Base-by-base conservation (phyloP, 2,113 vertebrate species). In the Catagonus wagneri region DNA sequence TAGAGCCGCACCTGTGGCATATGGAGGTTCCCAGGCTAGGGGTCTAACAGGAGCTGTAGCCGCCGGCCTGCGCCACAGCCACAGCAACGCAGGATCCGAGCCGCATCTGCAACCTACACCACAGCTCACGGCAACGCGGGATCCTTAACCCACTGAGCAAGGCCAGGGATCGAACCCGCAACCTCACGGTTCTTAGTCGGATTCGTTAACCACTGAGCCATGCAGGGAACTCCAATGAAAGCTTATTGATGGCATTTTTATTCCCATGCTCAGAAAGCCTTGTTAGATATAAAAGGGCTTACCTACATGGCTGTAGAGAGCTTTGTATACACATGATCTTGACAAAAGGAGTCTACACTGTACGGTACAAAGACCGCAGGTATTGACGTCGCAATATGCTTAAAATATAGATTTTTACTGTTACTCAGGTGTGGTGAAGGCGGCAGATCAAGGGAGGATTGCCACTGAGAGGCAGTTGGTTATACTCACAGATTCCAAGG, bases 401-500 rank as follows among this genome's bases (percentile, higher is more conserved):
- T 69, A 66, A 69, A 69, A 68, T 11, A 9, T 14, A 81, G 58
- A 9, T 81, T 83, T 83, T 94, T 60, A 29, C 87, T 52, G 34
- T 68, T 79, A 79, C 11, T 92, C 34, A 34, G 19, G 14, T 52
- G 25, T 11, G 34, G 9, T 68, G 60, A 96, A n/a, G 17, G 58
- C 65, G 36, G 54, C 0, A 44, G 58, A 60, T 66, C 23, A 52
- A 69, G 76, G 39, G 44, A 72, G 75, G 34, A 20, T 25, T 10
- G 10, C 3, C 32, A 34, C 20, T 54, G 25, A 74, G 36, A 50
- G 15, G 29, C 2, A 7, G 4, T 60, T 61, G 72, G 50, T 65
- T n/a, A 60, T 25, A 7, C 15, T 74, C 22, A 44, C 12, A 68
- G 34, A 84, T 11, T 1, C 25, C 32, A 50, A 78, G 63, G n/a